Base-by-base conservation (phyloP, 2,888 invertebrate species). In the Pollenia griseotomentosa region DNA sequence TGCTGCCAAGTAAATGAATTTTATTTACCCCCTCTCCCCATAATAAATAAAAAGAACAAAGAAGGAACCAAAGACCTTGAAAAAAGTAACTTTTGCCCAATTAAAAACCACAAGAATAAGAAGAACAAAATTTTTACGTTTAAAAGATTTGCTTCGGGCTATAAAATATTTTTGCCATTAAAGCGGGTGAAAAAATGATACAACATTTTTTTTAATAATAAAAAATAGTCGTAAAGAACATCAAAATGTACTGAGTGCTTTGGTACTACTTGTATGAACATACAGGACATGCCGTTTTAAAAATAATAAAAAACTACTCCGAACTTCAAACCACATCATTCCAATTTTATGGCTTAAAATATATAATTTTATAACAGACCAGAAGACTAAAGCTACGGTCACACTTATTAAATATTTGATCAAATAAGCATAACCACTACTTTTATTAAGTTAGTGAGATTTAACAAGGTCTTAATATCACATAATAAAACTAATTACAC, bases 301-400 rank as follows among this genome's bases (percentile, higher is more conserved):
- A 77, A 74, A 48, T 73, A 70, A 63, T 73, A 81, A 73, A 82
- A 78, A 77, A 85, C 71, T 85, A 23, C 66, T 82, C 61, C 74
- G 66, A 82, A 82, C 73, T 78, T 61, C 48, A 81, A 73, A 71
- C 42, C 73, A 44, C 71, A 85, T 40, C n/a, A 57, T 74, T 33
- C 33, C 6, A 57, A 85, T 48, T 55, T 48, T 71, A 55, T 51
- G n/a, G n/a, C 53, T 59, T 44, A 12, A 44, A 46, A 80, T 80
- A 70, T 74, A 33, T 48, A 23, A 23, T 55, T 42, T 40, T 51
- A 51, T 3, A 55, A 78, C 8, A 71, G 48, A 65, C 14, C 19
- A 46, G 33, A 16, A 59, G 48, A 65, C 59, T 68, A 46, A n/a
- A n/a, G n/a, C n/a, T n/a, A n/a, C n/a, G n/a, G n/a, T n/a, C n/a